Evolutionary conservation across 2,888 invertebrate species (phyloP), one percentile per base, ranked within the genome.

Genomic region (Emesis furor): DNA sequence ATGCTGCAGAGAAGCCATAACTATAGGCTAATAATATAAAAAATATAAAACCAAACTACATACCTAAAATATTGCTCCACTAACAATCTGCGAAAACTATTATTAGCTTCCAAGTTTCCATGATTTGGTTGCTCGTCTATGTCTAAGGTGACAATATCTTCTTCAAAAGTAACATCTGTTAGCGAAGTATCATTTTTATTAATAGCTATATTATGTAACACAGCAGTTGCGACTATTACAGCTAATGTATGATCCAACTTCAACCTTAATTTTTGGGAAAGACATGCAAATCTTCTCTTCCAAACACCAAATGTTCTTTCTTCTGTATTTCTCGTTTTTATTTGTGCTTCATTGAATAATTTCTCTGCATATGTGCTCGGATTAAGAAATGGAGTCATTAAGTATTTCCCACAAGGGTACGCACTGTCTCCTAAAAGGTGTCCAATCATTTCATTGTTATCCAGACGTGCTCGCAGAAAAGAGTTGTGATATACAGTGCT

Each of bases 341-440:
- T 51, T 51, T n/a, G 14, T 51, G n/a, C 1, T n/a, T 51, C 51
- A n/a, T 51, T 51, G 51, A 14, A 51, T 8, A 5, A 1, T 51
- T 51, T n/a, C 8, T 51, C n/a, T 10, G 73, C 59, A 65, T 73
- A 30, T 73, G 82, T 81, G 12, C 8, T 59, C 14, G 85, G 80
- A 59, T 84, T 77, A 24, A 62, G 14, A 42, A 86, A 72, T 68
- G 88, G 87, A 59, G 86, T 83, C 75, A 89, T 32, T 8, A 85
- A 30, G 59, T 78, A 82, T 46, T 59, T 55, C 73, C 79, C 79
- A 42, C 77, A 75, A 39, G 39, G 39, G 7, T 39, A 39, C 1
- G 39, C 39, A 39, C 39, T 39, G 7, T 39, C 39, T 39, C 7
- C 39, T 39, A 39, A 8, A 7, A 39, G 39, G 39, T 39, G 39